phyloP scores from a whole-genome alignment of 92 coral and sea anemone genomes.

The Meandrina meandrites region DNA sequence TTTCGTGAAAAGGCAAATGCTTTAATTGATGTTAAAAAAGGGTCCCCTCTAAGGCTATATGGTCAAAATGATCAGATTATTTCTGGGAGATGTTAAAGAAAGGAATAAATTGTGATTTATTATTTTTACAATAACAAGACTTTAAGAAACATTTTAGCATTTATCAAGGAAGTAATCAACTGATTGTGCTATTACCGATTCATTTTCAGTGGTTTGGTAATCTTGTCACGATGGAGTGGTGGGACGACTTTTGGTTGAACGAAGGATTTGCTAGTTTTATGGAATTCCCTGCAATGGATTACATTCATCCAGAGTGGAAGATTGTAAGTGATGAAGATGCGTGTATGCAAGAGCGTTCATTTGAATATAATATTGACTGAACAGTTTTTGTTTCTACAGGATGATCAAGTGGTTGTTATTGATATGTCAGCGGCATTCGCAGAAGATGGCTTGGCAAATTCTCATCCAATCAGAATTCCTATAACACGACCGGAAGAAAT shows the following conservation, averaged over 20 bases:
- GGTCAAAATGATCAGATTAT: too few species aligned
- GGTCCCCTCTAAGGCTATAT: too few species aligned
- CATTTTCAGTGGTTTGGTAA: slow-evolving; percentile 62
- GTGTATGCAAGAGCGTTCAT: background rate
- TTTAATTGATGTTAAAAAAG: too few species aligned
- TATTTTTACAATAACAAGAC: too few species aligned
- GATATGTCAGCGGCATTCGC: slow-evolving; percentile 43
- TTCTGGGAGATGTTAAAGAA: background rate
- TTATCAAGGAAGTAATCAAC: too few species aligned
- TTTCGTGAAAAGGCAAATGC: too few species aligned
- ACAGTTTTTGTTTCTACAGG: background rate
- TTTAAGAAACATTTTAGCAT: too few species aligned
- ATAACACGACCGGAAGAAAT: slow-evolving; percentile 44
- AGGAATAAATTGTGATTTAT: background rate
- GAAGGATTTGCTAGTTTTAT: slow-evolving; percentile 59
- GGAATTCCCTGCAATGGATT: slow-evolving; percentile 25
- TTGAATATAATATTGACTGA: background rate
- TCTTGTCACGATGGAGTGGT: slow-evolving; percentile 60
- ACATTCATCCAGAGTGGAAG: slow-evolving; percentile 59
- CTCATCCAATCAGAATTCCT: slow-evolving; percentile 50
- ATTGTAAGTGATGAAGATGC: slow-evolving; percentile 32
- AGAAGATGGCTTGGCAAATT: slow-evolving; percentile 44
- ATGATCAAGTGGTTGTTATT: slow-evolving; percentile 37
- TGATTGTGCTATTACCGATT: background rate
- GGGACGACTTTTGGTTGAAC: slow-evolving; percentile 60